Conservation (phyloP, 2,797 vertebrate genomes). For the Chelidonichthys spinosus region DNA sequence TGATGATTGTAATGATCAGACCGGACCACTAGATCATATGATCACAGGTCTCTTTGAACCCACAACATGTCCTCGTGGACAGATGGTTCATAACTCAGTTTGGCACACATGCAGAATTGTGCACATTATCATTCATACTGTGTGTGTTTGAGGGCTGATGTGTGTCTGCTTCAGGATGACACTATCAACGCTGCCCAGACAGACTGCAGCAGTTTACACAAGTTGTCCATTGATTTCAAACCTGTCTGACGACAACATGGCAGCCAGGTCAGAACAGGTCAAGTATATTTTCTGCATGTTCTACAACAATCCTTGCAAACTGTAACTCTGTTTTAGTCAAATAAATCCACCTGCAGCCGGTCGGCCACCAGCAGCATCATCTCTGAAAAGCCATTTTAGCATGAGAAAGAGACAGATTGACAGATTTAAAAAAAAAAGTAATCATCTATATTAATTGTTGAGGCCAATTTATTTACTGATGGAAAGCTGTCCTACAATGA, state of each 20-base stretch:
- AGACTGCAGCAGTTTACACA: conserved; percentile 7
- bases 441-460: not conserved
- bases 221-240: not conserved
- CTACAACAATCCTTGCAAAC: not conserved
- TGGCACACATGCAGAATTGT: not conserved
- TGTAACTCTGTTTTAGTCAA: no score
- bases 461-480: not conserved
- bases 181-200: not conserved
- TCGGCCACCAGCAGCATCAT: not conserved
- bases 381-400: conserved; percentile 4
- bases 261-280: not conserved
- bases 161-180: not conserved
- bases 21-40: not conserved
- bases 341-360: not conserved
- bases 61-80: not conserved
- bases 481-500: not conserved
- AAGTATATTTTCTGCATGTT: not conserved
- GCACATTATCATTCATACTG: not conserved
- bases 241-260: not conserved
- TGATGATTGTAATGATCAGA: not conserved
- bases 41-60: not conserved
- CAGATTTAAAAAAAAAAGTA: not conserved
- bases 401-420: conserved; percentile 6
- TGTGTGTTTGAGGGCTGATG: not conserved
- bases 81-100: conserved; percentile 2